These are phyloP conservation scores for Lissonota sp. DNA, from an alignment of 2,888 invertebrate species.

Conservation along the genomic window DNA sequence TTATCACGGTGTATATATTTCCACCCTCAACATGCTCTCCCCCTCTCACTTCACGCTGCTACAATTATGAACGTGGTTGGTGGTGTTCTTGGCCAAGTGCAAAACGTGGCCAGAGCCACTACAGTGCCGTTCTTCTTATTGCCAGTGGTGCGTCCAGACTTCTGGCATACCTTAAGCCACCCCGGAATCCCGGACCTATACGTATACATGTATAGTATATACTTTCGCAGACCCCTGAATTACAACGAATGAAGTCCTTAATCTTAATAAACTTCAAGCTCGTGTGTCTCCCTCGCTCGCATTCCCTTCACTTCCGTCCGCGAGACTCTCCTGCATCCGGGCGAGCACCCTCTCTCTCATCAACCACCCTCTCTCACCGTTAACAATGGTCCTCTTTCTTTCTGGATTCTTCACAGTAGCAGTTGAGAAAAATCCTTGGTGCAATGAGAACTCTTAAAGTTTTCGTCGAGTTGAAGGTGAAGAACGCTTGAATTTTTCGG, in stretches of 20 bases:
- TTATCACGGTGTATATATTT: constrained; percentile 43
- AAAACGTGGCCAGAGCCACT: constrained; percentile 58
- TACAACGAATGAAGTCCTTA: constrained; percentile 81
- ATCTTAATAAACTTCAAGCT: constrained; percentile 82
- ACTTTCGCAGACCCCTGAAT: constrained; percentile 67
- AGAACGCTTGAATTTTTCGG: not conserved
- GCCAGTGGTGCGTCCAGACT: constrained; percentile 29
- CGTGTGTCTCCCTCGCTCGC: constrained; percentile 47
- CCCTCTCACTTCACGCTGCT: constrained; percentile 28
- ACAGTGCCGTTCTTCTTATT: constrained; percentile 52
- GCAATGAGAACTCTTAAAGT: not conserved
- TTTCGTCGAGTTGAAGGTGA: not conserved
- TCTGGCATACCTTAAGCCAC: constrained; percentile 16
- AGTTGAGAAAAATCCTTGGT: not conserved
- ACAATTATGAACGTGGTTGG: constrained; percentile 66
- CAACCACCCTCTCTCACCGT: constrained; percentile 14
- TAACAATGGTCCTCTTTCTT: not conserved
- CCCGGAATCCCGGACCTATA: constrained; percentile 38
- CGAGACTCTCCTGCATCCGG: constrained; percentile 20
- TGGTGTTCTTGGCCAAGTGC: constrained; percentile 50
- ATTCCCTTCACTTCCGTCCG: constrained; percentile 31
- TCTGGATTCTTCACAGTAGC: not conserved
- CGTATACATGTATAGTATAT: no score
- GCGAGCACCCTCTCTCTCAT: not conserved
- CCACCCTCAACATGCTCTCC: not conserved